Evolutionary conservation across 2,888 invertebrate species (phyloP).

Genomic region (Ochropleura plecta): DNA sequence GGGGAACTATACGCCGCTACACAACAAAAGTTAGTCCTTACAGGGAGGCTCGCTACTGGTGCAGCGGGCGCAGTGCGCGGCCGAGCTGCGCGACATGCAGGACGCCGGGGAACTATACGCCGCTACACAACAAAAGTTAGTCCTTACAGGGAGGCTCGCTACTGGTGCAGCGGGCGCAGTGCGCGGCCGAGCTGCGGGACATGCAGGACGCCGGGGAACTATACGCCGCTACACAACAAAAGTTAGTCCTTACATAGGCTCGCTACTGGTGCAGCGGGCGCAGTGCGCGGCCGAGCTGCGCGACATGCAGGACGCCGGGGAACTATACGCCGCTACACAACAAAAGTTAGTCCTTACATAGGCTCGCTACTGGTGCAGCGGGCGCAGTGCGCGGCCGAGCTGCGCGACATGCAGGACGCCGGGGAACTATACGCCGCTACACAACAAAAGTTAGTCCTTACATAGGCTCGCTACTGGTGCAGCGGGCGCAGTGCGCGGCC

Average conservation of each 20-base stretch:
- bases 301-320: constrained; percentile 74
- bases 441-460: constrained; percentile 81
- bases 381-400: constrained; percentile 65
- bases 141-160: too few species aligned
- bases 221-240: constrained; percentile 75
- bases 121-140: constrained; percentile 76
- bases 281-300: constrained; percentile 69
- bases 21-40: constrained; percentile 81
- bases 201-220: constrained; percentile 76
- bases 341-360: too few species aligned
- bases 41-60: too few species aligned
- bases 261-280: constrained; percentile 66
- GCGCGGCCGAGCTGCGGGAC: constrained; percentile 69
- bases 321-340: constrained; percentile 72
- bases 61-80: too few species aligned
- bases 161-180: constrained; percentile 64
- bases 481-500: constrained; percentile 61
- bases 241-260: too few species aligned
- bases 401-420: constrained; percentile 72
- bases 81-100: constrained; percentile 75
- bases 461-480: too few species aligned
- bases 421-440: constrained; percentile 74
- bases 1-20: constrained; percentile 74
- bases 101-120: constrained; percentile 74
- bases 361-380: too few species aligned